These are phyloP conservation scores for Nerophis ophidion DNA, from an alignment of 2,113 vertebrate genomes.

Conservation along the genomic window DNA sequence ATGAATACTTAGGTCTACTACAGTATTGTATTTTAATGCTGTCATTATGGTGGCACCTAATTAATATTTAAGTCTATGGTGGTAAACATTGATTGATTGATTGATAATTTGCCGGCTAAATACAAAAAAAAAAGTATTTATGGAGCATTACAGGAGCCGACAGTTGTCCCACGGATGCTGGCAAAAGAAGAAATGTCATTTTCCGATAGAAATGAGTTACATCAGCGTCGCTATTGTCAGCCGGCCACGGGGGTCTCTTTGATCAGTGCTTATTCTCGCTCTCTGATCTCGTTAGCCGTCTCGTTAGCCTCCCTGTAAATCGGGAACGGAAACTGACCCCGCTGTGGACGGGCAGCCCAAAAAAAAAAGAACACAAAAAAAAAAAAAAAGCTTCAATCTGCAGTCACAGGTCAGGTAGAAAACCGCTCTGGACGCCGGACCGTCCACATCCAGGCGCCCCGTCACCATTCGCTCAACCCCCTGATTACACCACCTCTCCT, in stretches of 20 bases:
- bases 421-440: slow-evolving; percentile 42
- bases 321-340: slow-evolving; percentile 58
- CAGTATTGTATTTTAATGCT: too few relatives aligned
- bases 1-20: too few relatives aligned
- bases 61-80: too few relatives aligned
- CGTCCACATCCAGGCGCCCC: slow-evolving; percentile 44
- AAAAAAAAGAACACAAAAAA: slow-evolving; percentile 57
- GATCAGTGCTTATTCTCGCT: slow-evolving; percentile 45
- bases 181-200: slow-evolving; percentile 39
- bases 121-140: slow-evolving; percentile 6
- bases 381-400: slow-evolving; percentile 46
- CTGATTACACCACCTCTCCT: not conserved
- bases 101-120: not conserved
- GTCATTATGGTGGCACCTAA: too few relatives aligned
- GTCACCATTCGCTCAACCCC: slow-evolving; percentile 27
- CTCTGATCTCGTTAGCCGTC: slow-evolving; percentile 56
- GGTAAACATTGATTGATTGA: too few relatives aligned
- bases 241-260: slow-evolving; percentile 47
- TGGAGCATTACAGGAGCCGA: slow-evolving; percentile 12
- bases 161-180: slow-evolving; percentile 25
- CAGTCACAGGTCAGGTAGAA: slow-evolving; percentile 67
- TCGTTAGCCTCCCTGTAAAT: slow-evolving; percentile 39
- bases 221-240: slow-evolving; percentile 52
- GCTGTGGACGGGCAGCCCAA: slow-evolving; percentile 33
- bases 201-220: slow-evolving; percentile 49